phyloP scores from a whole-genome alignment of 92 coral and sea anemone genomes.

The Parazoanthus darwini region DNA sequence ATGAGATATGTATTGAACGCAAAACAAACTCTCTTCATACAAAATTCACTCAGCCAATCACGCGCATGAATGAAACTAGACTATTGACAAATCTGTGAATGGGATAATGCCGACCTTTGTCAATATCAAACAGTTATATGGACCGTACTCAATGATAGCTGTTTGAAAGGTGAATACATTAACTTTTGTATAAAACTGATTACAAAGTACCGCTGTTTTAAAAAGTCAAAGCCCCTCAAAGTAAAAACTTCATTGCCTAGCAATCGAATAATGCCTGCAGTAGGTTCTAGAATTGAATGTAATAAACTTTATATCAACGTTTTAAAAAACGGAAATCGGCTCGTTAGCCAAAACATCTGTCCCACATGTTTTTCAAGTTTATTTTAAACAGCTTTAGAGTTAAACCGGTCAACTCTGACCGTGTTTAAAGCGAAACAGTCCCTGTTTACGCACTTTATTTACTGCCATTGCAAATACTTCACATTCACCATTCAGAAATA shows the following conservation, averaged over 20 bases:
- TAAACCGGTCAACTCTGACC: background rate
- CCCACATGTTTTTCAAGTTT: background rate
- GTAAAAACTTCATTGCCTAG: too few species aligned
- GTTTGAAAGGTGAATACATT: background rate
- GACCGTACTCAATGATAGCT: background rate
- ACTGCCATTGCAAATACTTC: background rate
- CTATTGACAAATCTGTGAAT: constrained; percentile 28
- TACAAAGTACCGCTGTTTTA: background rate
- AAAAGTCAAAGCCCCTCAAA: background rate
- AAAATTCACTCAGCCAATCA: constrained; percentile 19
- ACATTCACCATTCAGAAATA: background rate
- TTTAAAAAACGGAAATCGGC: background rate
- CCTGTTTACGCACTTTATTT: too few species aligned
- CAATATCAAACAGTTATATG: background rate
- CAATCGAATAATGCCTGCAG: background rate
- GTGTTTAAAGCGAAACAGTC: background rate
- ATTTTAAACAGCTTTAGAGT: background rate
- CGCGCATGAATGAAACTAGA: background rate
- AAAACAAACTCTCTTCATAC: background rate
- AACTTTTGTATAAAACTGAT: background rate
- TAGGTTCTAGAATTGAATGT: background rate
- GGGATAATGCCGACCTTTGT: background rate
- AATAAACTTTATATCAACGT: too few species aligned
- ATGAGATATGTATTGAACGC: constrained; percentile 24
- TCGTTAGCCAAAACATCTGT: background rate